Evolutionary conservation across 1,140 invertebrate genomes (phyloP).

Genomic region (Saccostrea glomerata): DNA sequence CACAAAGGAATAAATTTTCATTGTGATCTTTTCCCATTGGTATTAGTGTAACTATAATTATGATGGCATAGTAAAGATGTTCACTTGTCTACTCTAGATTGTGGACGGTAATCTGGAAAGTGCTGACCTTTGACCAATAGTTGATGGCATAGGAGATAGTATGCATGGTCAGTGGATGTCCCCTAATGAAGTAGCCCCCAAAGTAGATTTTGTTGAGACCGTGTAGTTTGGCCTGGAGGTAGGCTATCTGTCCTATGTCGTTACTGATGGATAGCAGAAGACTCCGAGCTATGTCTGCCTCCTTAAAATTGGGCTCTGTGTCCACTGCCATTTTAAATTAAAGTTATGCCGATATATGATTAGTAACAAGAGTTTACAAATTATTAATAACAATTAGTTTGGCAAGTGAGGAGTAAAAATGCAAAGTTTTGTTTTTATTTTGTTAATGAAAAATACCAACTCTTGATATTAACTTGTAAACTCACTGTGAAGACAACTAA

Average conservation of each 20-base stretch:
- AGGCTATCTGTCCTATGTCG: conserved; percentile 88
- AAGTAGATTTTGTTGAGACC: conserved; percentile 84
- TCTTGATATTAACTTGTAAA: not conserved
- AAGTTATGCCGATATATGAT: not conserved
- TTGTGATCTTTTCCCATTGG: no score
- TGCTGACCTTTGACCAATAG: conserved; percentile 85
- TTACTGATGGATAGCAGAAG: conserved; percentile 88
- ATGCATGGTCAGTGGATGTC: conserved; percentile 88
- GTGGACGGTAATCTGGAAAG: no score
- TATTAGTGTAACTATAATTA: no score
- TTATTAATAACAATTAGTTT: no score
- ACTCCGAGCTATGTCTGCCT: conserved; percentile 86
- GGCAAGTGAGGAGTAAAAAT: no score
- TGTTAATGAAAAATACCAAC: not conserved
- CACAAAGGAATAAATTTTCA: no score
- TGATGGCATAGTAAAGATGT: no score
- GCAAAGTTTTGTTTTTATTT: not conserved
- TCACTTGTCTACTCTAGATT: no score
- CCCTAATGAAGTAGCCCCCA: conserved; percentile 88
- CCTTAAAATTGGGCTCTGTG: conserved; percentile 75
- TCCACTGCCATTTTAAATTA: conserved; percentile 27
- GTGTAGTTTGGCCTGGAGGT: conserved; percentile 84
- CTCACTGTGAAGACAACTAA: not conserved
- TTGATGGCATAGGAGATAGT: conserved; percentile 87
- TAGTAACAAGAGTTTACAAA: not conserved